Evolutionary conservation across 1,140 invertebrate genomes (phyloP).

Genomic region (Idris sp.): DNA sequence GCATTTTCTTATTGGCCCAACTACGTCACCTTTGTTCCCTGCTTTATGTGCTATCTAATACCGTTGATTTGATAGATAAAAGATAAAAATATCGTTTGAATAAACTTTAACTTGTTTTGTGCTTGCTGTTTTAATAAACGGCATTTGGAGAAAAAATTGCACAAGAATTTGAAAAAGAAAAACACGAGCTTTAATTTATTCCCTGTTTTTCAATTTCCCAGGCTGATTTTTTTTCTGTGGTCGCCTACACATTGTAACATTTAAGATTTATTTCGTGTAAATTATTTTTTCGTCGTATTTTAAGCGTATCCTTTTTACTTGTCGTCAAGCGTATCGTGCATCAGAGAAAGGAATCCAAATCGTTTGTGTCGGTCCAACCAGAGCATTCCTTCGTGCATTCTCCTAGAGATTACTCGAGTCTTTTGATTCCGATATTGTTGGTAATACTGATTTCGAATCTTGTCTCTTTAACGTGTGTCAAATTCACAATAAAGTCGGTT

Average conservation of each 20-base stretch:
- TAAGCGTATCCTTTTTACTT: constrained; percentile 60
- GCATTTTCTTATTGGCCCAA: constrained; percentile 69
- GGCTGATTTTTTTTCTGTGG: constrained; percentile 22
- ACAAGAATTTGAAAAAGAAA: too few species aligned
- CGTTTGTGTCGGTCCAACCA: constrained; percentile 60
- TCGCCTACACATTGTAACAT: constrained; percentile 59
- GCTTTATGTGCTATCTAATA: not conserved
- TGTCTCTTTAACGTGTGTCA: too few species aligned
- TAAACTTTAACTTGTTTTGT: not conserved
- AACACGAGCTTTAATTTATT: constrained; percentile 1
- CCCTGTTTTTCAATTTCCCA: constrained; percentile 24
- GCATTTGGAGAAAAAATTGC: too few species aligned
- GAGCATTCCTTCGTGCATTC: constrained; percentile 64
- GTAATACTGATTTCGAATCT: constrained; percentile 47
- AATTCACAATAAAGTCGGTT: too few species aligned
- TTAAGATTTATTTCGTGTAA: constrained; percentile 60
- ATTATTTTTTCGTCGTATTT: constrained; percentile 60
- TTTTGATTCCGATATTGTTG: constrained; percentile 62
- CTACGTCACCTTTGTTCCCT: constrained; percentile 44
- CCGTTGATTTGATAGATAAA: constrained; percentile 25
- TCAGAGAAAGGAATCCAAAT: constrained; percentile 64
- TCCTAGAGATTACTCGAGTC: constrained; percentile 64
- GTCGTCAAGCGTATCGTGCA: constrained; percentile 63
- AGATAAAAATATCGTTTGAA: not conserved
- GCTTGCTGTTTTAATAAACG: too few species aligned